These are phyloP conservation scores for Heliconius sara DNA, from an alignment of 2,888 invertebrate genomes.

Conservation along the genomic window DNA sequence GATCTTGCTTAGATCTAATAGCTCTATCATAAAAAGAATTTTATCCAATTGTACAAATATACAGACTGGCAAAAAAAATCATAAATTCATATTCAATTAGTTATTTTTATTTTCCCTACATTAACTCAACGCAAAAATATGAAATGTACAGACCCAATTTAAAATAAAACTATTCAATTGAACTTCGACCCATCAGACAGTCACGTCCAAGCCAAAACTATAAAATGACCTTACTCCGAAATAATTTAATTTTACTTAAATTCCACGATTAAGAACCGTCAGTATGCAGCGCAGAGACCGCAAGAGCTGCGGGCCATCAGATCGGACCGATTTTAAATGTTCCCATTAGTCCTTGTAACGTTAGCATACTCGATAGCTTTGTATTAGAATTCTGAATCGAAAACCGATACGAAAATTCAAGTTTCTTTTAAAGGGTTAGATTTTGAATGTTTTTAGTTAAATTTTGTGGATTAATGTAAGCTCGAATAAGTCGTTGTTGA, in stretches of 20 bases:
- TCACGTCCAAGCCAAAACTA: not conserved
- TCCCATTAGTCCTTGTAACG: conserved; percentile 34
- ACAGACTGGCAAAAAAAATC: too few species aligned
- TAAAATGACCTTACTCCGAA: not conserved
- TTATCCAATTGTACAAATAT: too few species aligned
- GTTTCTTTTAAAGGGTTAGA: not conserved
- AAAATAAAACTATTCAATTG: too few species aligned
- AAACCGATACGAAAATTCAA: not conserved
- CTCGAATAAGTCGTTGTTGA: too few species aligned
- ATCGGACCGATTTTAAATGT: conserved; percentile 25
- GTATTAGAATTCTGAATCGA: conserved; percentile 15
- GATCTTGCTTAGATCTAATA: too few species aligned
- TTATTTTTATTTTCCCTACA: too few species aligned
- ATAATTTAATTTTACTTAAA: not conserved
- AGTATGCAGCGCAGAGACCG: conserved; percentile 22
- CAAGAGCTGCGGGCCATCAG: conserved; percentile 16
- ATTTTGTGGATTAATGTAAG: not conserved
- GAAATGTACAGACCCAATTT: too few species aligned
- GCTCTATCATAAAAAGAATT: too few species aligned
- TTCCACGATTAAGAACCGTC: conserved; percentile 2
- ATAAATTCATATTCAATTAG: too few species aligned
- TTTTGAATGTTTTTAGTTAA: not conserved
- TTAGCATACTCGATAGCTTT: conserved; percentile 33
- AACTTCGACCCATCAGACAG: not conserved
- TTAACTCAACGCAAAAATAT: too few species aligned